These are phyloP conservation scores for Pilophorus perplexus DNA, from an alignment of 2,888 invertebrate species.

Conservation along the genomic window DNA sequence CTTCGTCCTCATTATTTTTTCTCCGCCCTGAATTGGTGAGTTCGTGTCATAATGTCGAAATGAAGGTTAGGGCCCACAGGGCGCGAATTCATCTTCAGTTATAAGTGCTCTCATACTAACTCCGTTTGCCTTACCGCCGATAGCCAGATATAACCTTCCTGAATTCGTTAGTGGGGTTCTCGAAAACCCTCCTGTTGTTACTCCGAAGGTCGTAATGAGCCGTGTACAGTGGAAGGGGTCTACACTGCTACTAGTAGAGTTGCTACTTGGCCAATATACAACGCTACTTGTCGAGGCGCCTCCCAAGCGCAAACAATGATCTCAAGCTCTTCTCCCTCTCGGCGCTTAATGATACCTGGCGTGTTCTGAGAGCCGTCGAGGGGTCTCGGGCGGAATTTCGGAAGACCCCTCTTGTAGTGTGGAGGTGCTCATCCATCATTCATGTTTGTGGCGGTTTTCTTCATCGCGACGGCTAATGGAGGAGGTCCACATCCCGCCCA, in stretches of 20 bases:
- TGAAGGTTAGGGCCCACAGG: too few species aligned
- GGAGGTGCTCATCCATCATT: neutral
- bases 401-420: too few species aligned
- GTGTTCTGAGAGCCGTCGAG: neutral
- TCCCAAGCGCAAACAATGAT: conserved; percentile 15
- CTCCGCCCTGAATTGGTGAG: too few species aligned
- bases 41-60: too few species aligned
- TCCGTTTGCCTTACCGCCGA: too few species aligned
- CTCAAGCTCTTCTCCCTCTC: conserved; percentile 1
- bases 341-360: conserved; percentile 5
- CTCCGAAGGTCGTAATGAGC: conserved; percentile 8
- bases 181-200: neutral
- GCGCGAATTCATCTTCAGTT: too few species aligned
- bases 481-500: too few species aligned
- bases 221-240: neutral
- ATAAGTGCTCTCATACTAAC: too few species aligned
- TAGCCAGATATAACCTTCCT: too few species aligned
- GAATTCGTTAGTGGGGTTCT: conserved; percentile 6
- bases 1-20: too few species aligned
- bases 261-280: conserved; percentile 18
- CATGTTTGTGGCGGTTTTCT: neutral
- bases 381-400: neutral
- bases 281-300: neutral
- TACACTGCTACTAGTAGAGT: neutral
- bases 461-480: too few species aligned